phyloP scores from a whole-genome alignment of 2,797 vertebrate species.

The Nasua narica region DNA sequence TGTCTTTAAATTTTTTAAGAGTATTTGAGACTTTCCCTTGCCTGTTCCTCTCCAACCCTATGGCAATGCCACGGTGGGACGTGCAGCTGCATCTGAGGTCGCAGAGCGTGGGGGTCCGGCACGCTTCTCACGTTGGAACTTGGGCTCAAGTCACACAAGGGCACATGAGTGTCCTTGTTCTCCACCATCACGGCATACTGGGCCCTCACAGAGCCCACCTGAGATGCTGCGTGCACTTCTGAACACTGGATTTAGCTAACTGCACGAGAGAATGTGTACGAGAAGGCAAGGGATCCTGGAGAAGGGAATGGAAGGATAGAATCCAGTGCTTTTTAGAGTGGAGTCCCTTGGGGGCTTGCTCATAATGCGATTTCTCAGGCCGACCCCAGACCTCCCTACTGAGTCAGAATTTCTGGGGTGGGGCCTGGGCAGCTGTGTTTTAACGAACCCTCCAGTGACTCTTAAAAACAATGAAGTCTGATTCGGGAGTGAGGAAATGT shows the following conservation, averaged over 20 bases:
- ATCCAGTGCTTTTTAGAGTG: not conserved
- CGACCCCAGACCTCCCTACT: not conserved
- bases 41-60: not conserved
- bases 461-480: not conserved
- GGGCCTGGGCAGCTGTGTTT: not conserved
- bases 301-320: not conserved
- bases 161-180: not conserved
- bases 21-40: not conserved
- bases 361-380: not conserved
- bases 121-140: not conserved
- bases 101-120: not conserved
- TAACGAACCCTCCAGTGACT: not conserved
- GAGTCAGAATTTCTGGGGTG: not conserved
- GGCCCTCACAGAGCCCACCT: not conserved
- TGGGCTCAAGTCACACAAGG: not conserved
- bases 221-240: not conserved
- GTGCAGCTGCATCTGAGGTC: not conserved
- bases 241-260: not conserved
- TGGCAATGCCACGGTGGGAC: not conserved
- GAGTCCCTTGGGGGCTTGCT: not conserved
- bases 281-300: not conserved
- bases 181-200: fast-evolving
- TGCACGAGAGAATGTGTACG: not conserved
- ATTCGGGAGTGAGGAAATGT: not conserved
- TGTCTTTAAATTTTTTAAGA: constrained; percentile 11